phyloP scores from a whole-genome alignment of 2,888 invertebrate species.

The Phaonia tiefii region DNA sequence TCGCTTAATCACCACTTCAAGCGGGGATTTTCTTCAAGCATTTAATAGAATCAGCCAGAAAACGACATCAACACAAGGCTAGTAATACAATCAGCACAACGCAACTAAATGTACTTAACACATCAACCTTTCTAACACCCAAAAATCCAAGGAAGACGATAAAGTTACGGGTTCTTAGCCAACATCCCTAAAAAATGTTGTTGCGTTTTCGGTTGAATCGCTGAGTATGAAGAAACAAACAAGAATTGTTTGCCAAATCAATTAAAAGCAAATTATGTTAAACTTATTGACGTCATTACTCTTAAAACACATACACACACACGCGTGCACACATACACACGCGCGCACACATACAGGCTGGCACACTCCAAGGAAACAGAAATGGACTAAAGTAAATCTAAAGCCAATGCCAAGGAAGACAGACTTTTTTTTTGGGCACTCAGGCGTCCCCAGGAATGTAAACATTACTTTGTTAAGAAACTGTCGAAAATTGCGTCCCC shows the following conservation, averaged over 20 bases:
- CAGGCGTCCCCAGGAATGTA: slow-evolving; percentile 27
- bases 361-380: neutral
- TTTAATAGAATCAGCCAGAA: too few species aligned
- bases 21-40: too few species aligned
- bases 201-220: slow-evolving; percentile 4
- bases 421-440: slow-evolving; percentile 23
- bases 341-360: neutral
- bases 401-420: slow-evolving; percentile 26
- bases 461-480: slow-evolving; percentile 28
- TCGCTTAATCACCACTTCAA: too few species aligned
- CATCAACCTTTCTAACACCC: slow-evolving; percentile 12
- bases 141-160: neutral
- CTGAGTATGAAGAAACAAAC: slow-evolving; percentile 10
- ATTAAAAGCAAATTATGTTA: slow-evolving; percentile 54
- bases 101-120: neutral
- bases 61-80: neutral
- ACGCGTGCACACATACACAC: slow-evolving; percentile 2
- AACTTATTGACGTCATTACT: slow-evolving; percentile 51
- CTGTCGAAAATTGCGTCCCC: neutral
- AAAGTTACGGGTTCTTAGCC: too few species aligned
- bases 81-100: neutral
- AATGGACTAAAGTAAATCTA: slow-evolving; percentile 13
- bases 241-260: slow-evolving; percentile 55
- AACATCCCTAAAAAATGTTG: slow-evolving; percentile 25
- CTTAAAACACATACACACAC: slow-evolving; percentile 28